phyloP scores from a whole-genome alignment of 2,888 invertebrate genomes.

The Branchinecta sandiegonensis region DNA sequence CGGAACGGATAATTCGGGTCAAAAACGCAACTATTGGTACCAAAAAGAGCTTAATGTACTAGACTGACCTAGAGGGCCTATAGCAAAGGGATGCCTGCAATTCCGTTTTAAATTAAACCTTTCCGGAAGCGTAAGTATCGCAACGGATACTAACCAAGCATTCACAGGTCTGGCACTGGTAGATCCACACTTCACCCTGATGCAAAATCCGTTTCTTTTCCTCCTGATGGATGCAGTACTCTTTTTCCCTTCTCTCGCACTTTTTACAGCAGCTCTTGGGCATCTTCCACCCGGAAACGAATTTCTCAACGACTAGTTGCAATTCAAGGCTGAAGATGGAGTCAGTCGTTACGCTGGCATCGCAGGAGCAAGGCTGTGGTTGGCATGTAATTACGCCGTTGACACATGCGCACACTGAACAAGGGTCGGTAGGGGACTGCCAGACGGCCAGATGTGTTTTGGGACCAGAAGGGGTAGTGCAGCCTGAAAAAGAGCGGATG shows the following conservation, averaged over 20 bases:
- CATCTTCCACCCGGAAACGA: not conserved
- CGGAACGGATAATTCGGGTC: no score
- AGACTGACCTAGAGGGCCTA: no score
- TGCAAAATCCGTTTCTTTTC: constrained; percentile 55
- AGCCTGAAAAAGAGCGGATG: constrained; percentile 24
- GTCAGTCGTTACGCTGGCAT: not conserved
- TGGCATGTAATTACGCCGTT: constrained; percentile 43
- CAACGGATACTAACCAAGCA: constrained; percentile 50
- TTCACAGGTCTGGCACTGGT: constrained; percentile 82
- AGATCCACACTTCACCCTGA: constrained; percentile 74
- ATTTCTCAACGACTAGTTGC: constrained; percentile 1
- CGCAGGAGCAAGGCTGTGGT: constrained; percentile 55
- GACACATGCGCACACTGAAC: constrained; percentile 27
- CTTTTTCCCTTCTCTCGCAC: constrained; percentile 48
- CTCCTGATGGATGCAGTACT: constrained; percentile 64
- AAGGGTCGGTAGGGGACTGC: constrained; percentile 25
- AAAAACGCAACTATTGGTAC: no score
- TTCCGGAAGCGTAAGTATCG: not conserved
- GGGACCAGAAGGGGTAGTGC: constrained; percentile 25
- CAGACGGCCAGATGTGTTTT: constrained; percentile 26
- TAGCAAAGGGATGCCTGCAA: no score
- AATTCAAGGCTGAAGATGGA: not conserved
- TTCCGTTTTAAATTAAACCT: no score
- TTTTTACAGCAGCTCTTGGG: constrained; percentile 54
- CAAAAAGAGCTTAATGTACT: no score